These are phyloP conservation scores for Drosophila algonquin DNA, from an alignment of 2,888 invertebrate species.

Conservation along the genomic window DNA sequence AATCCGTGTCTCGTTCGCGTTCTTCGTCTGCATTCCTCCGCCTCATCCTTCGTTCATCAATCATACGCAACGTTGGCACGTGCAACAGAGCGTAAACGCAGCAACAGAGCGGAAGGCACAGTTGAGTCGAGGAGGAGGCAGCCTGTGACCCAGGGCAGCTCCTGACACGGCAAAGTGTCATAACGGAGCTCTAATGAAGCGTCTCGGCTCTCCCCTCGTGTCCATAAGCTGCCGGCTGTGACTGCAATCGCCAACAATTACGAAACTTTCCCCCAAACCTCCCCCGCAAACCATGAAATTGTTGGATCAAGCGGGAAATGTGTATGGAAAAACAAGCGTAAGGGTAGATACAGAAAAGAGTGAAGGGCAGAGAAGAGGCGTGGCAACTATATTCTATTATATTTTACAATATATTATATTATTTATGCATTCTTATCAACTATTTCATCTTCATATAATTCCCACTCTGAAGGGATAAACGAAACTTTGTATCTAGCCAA, in stretches of 20 bases:
- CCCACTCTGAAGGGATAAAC: neutral
- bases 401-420: too few relatives aligned
- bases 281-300: constrained; percentile 2
- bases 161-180: constrained; percentile 53
- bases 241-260: constrained; percentile 72
- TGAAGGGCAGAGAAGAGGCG: neutral
- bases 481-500: constrained; percentile 67
- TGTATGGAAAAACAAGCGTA: too few relatives aligned
- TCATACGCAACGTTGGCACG: constrained; percentile 77
- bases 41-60: constrained; percentile 61
- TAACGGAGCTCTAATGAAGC: constrained; percentile 67
- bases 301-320: constrained; percentile 22
- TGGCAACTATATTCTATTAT: too few relatives aligned
- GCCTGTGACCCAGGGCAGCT: too few relatives aligned
- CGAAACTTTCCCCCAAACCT: constrained; percentile 56
- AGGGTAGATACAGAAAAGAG: constrained; percentile 2
- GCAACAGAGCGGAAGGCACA: constrained; percentile 22
- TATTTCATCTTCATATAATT: too few relatives aligned
- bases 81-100: constrained; percentile 54
- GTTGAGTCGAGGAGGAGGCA: too few relatives aligned
- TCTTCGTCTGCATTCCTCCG: neutral
- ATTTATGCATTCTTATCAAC: too few relatives aligned
- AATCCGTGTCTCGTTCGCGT: too few relatives aligned
- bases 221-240: constrained; percentile 38
- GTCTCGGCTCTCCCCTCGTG: constrained; percentile 24